These are phyloP conservation scores for Troides helena DNA, from an alignment of 2,888 invertebrate genomes.

Conservation along the genomic window DNA sequence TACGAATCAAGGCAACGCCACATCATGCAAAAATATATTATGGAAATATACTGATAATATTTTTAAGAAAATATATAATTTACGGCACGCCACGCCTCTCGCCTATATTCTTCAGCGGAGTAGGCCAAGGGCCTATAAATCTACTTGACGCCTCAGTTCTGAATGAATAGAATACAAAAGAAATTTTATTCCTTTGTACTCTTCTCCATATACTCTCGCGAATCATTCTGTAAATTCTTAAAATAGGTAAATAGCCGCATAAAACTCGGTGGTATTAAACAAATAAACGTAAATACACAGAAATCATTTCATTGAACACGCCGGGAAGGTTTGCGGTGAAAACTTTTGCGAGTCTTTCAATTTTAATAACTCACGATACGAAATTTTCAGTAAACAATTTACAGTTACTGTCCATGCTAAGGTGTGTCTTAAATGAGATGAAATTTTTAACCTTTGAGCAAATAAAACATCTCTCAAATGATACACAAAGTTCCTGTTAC, in stretches of 20 bases:
- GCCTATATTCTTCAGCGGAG: constrained; percentile 15
- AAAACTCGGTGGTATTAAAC: too few species aligned
- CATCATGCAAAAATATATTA: not conserved
- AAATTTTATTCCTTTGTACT: constrained; percentile 19
- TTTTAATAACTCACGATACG: not conserved
- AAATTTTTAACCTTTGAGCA: too few species aligned
- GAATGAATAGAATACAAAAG: constrained; percentile 20
- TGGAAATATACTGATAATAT: not conserved
- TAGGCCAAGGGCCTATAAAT: constrained; percentile 22
- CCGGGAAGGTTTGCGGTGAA: not conserved
- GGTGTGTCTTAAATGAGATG: too few species aligned
- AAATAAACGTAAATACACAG: too few species aligned
- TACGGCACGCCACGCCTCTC: not conserved
- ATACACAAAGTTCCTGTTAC: too few species aligned
- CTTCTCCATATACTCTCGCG: constrained; percentile 5
- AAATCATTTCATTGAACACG: too few species aligned
- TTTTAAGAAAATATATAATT: not conserved
- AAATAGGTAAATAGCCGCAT: not conserved
- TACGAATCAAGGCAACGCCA: too few species aligned
- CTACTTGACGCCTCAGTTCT: constrained; percentile 17
- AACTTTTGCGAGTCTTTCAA: not conserved
- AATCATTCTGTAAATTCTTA: constrained; percentile 1
- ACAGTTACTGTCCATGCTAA: not conserved
- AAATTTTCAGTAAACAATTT: not conserved
- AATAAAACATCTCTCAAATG: too few species aligned